A percentile compares a stretch with the other conserved stretches of the same genome.
Conservation (phyloP, 2,888 invertebrate species). For the Parapristionchus giblindavisi region DNA sequence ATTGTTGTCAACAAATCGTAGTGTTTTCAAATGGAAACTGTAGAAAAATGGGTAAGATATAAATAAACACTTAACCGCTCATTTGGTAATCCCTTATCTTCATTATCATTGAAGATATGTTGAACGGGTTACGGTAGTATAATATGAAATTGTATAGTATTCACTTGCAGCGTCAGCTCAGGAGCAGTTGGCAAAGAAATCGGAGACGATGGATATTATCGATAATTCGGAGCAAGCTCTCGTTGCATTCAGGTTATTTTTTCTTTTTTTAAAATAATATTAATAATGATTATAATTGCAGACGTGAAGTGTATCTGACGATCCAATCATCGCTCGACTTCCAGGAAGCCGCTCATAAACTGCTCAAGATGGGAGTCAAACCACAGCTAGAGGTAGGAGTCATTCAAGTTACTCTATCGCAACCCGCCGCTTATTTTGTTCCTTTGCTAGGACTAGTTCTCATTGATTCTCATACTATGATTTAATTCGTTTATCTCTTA, state of each 20-base stretch:
- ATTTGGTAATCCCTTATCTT: too few relatives aligned
- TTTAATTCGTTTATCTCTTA: too few relatives aligned
- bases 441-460: too few relatives aligned
- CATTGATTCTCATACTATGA: too few relatives aligned
- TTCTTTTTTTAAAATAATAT: not conserved
- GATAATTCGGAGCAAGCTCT: constrained; percentile 97
- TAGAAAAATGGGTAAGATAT: too few relatives aligned
- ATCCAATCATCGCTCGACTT: constrained; percentile 98
- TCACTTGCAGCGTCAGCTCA: not conserved
- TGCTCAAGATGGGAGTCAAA: constrained; percentile 89
- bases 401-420: too few relatives aligned
- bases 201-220: constrained; percentile 59
- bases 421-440: too few relatives aligned
- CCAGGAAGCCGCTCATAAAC: constrained; percentile 97
- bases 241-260: constrained; percentile 78
- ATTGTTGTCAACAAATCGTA: too few relatives aligned
- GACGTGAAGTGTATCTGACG: constrained; percentile 90
- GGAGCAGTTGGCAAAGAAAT: not conserved
- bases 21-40: too few relatives aligned
- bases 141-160: not conserved
- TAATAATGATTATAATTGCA: constrained; percentile 51
- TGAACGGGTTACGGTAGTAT: not conserved
- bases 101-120: constrained; percentile 46
- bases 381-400: constrained; percentile 56
- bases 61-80: too few relatives aligned